Base-by-base conservation (phyloP, 2,888 invertebrate genomes). In the Eupeodes luniger region DNA sequence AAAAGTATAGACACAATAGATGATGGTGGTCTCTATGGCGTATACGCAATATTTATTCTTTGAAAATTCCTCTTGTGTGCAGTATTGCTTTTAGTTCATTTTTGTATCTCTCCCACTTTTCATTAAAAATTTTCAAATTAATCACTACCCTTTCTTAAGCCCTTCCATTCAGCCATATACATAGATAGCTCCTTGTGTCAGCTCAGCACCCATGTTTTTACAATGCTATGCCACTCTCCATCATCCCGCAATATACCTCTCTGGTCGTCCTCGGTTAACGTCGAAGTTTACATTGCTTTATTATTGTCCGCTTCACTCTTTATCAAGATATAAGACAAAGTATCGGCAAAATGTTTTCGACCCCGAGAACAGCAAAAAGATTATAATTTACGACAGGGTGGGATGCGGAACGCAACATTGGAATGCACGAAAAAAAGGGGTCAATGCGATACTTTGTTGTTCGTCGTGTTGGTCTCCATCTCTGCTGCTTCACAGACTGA, bases 271-370 rank as follows among this genome's bases (percentile, higher is more conserved):
- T 61, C 34, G 14, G 40, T 19, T 44, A 44, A 53, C 19, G 44
- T 53, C 19, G n/a, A 70, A 61, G 34, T 57, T 67, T 67, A 70
- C 53, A 27, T 78, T 62, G 77, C 62, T 82, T 59, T 78, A 66
- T 83, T 72, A 72, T 72, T 61, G 85, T 77, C 66, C 59, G 49
- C 66, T 62, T 59, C 79, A 86, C 69, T 27, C 27, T 86, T 86
- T 81, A 87, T 81, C 83, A 80, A 76, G 86, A 75, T 70, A 47
- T 44, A 83, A 87, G 83, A 87, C 86, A 87, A 87, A 87, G 76
- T 87, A 87, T 87, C 76, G 80, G 66, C 75, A 83, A 76, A 86
- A 79, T 82, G 86, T 79, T 86, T 82, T 86, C 82, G 82, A 86
- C 82, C 78, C 82, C 86, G 61, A 83, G 47, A 79, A 72, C 40